Evolutionary conservation across 2,797 vertebrate genomes (phyloP).

Genomic region (Buphagus erythrorhynchus): DNA sequence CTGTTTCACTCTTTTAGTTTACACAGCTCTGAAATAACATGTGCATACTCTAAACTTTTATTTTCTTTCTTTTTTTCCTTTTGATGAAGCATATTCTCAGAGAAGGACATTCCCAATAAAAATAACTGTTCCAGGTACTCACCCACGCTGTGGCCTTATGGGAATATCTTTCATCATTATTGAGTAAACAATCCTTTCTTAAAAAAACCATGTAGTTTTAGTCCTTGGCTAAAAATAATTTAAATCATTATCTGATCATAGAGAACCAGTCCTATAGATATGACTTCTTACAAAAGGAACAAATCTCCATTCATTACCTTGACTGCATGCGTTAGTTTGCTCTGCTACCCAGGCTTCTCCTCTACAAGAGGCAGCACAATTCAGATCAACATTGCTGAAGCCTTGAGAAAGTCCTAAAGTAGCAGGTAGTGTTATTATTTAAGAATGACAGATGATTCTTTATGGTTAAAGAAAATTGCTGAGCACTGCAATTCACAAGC

Average conservation of each 20-base stretch:
- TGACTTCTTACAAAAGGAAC: background rate
- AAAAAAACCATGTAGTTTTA: background rate
- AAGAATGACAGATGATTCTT: slow-evolving; percentile 32
- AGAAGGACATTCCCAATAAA: background rate
- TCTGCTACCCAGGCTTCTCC: background rate
- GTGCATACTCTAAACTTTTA: background rate
- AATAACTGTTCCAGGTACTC: background rate
- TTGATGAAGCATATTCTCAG: background rate
- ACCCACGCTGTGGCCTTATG: background rate
- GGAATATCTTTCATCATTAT: background rate
- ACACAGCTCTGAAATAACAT: background rate
- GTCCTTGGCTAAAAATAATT: background rate
- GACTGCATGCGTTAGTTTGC: background rate
- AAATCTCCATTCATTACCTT: background rate
- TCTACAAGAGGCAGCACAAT: background rate
- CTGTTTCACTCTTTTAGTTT: background rate
- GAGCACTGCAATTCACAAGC: background rate
- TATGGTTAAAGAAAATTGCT: background rate
- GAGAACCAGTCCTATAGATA: background rate
- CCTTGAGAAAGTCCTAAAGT: slow-evolving; percentile 33
- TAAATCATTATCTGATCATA: background rate
- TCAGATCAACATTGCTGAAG: background rate
- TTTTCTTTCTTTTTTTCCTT: background rate
- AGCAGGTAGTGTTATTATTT: background rate
- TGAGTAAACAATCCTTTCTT: background rate